Conservation (phyloP, 2,888 invertebrate genomes). For the Vannuccia rotundouncinata region DNA sequence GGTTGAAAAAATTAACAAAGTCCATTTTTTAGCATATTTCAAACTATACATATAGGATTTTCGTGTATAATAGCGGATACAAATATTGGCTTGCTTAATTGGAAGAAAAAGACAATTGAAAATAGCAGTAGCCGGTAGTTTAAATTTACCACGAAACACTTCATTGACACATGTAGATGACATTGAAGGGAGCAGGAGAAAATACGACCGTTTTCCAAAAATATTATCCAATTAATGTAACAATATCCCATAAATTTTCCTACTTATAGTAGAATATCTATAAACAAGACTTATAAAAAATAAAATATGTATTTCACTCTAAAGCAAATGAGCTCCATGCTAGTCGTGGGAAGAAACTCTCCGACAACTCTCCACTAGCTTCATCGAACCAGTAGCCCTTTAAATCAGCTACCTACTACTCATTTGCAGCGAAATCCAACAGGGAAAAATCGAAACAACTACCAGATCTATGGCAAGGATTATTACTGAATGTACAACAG, state of each 20-base stretch:
- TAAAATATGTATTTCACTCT: too few species aligned
- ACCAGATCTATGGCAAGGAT: constrained; percentile 3
- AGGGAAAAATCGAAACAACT: neutral
- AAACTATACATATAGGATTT: neutral
- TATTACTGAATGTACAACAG: neutral
- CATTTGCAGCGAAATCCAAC: neutral
- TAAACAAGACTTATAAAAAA: too few species aligned
- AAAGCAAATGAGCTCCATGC: neutral
- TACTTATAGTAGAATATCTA: too few species aligned
- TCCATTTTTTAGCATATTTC: neutral
- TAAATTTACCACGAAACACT: neutral
- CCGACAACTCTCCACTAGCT: neutral
- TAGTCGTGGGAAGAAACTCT: neutral
- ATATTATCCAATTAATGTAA: too few species aligned
- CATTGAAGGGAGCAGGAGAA: neutral
- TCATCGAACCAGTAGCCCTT: neutral
- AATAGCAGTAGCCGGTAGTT: neutral
- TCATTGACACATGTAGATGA: neutral
- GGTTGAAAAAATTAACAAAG: neutral
- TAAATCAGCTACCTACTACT: neutral
- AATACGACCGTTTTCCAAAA: too few species aligned
- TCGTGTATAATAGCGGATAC: neutral
- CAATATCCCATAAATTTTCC: too few species aligned
- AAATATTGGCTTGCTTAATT: neutral
- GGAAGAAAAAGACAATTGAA: neutral